Conservation (phyloP, 2,113 vertebrate genomes). For the Mastomys coucha region DNA sequence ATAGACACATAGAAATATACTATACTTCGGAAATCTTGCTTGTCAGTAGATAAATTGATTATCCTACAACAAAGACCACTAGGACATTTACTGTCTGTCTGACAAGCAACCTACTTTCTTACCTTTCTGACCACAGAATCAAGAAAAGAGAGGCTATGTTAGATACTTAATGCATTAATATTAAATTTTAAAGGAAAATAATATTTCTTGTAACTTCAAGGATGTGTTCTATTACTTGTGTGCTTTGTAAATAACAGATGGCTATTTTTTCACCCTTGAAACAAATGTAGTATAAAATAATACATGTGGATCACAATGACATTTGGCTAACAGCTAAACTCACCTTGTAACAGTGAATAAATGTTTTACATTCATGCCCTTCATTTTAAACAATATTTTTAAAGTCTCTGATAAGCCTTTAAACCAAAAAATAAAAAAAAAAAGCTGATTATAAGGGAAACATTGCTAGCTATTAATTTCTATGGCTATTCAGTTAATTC, state of each 20-base stretch:
- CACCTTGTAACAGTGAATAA: not conserved
- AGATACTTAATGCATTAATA: not conserved
- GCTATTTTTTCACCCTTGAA: not conserved
- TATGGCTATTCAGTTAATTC: not conserved
- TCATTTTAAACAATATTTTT: not conserved
- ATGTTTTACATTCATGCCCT: not conserved
- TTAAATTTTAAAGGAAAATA: not conserved
- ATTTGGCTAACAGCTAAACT: not conserved
- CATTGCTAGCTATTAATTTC: not conserved
- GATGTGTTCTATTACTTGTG: not conserved
- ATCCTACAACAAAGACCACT: not conserved
- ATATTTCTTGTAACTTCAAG: not conserved
- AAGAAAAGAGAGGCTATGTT: not conserved
- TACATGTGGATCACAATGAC: constrained; percentile 11
- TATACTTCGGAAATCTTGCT: not conserved
- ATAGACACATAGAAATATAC: not conserved
- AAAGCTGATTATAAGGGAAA: not conserved
- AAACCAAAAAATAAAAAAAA: not conserved
- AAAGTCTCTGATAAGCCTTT: not conserved
- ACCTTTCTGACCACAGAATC: not conserved
- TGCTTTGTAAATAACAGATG: not conserved
- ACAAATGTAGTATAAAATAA: constrained; percentile 21
- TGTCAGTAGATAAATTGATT: not conserved
- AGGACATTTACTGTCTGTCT: not conserved
- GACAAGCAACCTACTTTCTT: not conserved